A percentile compares a stretch with the other conserved stretches of the same genome.
Conservation (phyloP, 2,888 invertebrate species). For the Caprella mutica region DNA sequence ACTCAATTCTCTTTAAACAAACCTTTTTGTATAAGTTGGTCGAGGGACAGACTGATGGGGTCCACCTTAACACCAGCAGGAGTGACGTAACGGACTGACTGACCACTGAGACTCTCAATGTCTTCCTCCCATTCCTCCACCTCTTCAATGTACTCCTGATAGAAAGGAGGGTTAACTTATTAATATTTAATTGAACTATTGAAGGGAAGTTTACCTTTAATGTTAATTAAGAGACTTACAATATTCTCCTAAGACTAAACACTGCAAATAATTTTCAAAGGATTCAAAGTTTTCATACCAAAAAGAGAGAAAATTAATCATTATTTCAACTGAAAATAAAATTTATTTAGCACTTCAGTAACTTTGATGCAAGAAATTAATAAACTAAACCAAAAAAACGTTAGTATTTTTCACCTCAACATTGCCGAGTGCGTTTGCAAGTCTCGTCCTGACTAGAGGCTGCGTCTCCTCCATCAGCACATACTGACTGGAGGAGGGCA, state of each 20-base stretch:
- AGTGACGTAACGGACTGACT: not conserved
- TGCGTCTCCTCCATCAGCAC: no score
- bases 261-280: not conserved
- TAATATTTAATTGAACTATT: not conserved
- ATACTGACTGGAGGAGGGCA: no score
- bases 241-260: not conserved
- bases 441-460: no score
- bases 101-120: constrained; percentile 14
- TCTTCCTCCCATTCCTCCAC: constrained; percentile 34
- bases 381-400: no score
- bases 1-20: no score
- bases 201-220: not conserved
- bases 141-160: constrained; percentile 31
- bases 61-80: not conserved
- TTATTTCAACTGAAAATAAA: no score
- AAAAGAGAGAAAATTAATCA: not conserved
- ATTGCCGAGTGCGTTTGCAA: no score
- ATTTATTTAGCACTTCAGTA: no score
- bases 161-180: not conserved
- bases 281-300: not conserved
- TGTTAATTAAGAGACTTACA: not conserved
- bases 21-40: no score
- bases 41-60: not conserved
- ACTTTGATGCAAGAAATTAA: no score
- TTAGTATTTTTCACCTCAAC: no score